Conservation (phyloP, 2,888 invertebrate species). For the Ennomos fuscantarius region DNA sequence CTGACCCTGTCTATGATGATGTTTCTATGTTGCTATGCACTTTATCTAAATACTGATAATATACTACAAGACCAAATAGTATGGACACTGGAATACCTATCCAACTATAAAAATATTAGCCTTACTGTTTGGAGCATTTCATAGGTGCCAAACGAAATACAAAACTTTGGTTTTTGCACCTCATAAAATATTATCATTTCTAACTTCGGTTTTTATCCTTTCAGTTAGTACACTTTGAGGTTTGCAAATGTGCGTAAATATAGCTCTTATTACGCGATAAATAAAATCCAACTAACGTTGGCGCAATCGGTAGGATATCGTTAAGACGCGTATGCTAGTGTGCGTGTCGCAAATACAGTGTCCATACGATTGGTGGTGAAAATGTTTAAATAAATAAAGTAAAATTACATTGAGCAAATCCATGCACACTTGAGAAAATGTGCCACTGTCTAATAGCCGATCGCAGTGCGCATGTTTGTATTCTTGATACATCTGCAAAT, state of each 20-base stretch:
- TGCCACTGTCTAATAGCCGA: slow-evolving; percentile 61
- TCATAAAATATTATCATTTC: too few relatives aligned
- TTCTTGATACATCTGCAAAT: slow-evolving; percentile 74
- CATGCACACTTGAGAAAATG: slow-evolving; percentile 69
- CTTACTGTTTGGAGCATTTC: too few relatives aligned
- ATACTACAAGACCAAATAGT: neutral
- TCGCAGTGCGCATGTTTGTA: slow-evolving; percentile 80
- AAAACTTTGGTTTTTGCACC: too few relatives aligned
- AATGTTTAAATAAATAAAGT: slow-evolving; percentile 32
- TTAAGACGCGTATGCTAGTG: slow-evolving; percentile 29
- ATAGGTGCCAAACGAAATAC: too few relatives aligned
- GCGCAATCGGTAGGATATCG: slow-evolving; percentile 10
- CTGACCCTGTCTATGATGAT: slow-evolving; percentile 28
- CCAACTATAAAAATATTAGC: too few relatives aligned
- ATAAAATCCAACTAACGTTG: neutral
- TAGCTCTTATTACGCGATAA: neutral
- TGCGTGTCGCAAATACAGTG: slow-evolving; percentile 30
- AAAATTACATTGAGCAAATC: slow-evolving; percentile 68
- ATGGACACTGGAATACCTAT: slow-evolving; percentile 10
- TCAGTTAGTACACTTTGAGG: neutral
- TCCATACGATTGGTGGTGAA: slow-evolving; percentile 22
- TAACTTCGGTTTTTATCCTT: too few relatives aligned
- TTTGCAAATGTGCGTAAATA: neutral
- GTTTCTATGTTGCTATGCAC: slow-evolving; percentile 5
- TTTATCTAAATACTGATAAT: slow-evolving; percentile 2